phyloP scores from a whole-genome alignment of 2,113 vertebrate genomes.

The Alligator sinensis region DNA sequence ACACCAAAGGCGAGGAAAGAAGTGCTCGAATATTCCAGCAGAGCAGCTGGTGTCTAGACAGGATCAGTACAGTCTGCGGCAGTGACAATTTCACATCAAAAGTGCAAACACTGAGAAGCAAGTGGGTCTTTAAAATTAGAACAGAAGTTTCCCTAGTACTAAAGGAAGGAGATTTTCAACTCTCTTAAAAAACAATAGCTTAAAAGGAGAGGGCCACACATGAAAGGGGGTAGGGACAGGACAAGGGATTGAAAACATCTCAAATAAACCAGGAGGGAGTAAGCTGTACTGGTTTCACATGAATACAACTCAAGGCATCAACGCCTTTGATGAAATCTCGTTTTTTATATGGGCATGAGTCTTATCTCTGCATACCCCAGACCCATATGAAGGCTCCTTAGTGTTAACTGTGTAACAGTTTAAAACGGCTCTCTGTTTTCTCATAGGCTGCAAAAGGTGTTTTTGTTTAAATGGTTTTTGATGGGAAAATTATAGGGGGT shows the following conservation, averaged over 20 bases:
- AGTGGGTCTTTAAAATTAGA: background rate
- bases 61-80: background rate
- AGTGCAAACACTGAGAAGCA: background rate
- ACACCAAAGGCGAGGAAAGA: background rate
- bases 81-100: background rate
- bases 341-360: background rate
- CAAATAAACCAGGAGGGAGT: no score
- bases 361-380: background rate
- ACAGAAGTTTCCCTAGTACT: background rate
- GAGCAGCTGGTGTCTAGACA: background rate
- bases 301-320: background rate
- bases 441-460: background rate
- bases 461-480: background rate
- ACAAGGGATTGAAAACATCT: no score
- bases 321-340: background rate
- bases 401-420: background rate
- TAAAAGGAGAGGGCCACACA: background rate
- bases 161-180: rapidly evolving
- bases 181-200: background rate
- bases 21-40: background rate
- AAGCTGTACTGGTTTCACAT: background rate
- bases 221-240: background rate
- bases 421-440: constrained; percentile 8
- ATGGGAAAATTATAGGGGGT: background rate
- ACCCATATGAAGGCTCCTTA: background rate